Evolutionary conservation across 2,888 invertebrate species (phyloP), one percentile per base, ranked within the genome.

Genomic region (Synanthedon formicaeformis): DNA sequence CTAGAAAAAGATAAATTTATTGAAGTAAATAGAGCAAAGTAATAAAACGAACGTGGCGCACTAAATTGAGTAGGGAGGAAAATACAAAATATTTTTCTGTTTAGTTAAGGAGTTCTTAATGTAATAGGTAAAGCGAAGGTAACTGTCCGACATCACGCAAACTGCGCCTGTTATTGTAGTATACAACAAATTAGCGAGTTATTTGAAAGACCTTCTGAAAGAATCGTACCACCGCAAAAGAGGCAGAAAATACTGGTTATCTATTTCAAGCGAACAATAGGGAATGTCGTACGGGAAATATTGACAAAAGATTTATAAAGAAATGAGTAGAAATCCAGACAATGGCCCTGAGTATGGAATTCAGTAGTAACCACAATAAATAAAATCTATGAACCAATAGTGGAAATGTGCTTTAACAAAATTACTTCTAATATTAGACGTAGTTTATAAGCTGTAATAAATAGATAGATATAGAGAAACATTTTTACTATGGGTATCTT

Each of bases 241-340:
- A 65, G 60, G 18, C 40, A 10, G 10, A 63, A 59, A 63, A 57
- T 64, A 62, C 65, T 57, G 54, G 64, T 67, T 68, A 68, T 71
- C 70, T 69, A 65, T 70, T 67, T 59, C 54, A 54, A 52, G 51
- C 60, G 53, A 54, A 75, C 73, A 75, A 75, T 73, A 62, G 71
- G 51, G 60, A 57, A 62, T 62, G 63, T 59, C 61, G 62, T 63
- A 57, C 60, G 62, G 55, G 58, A 67, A 65, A 65, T 67, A 70
- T 67, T 66, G 67, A 72, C 72, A 75, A 75, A 69, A 70, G 75
- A 68, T 68, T 55, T 54, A 59, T 58, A 58, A 70, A 65, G 66
- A 66, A 71, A 71, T 67, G 66, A 66, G 61, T 61, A 63, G 61
- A 65, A 61, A 67, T 62, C 71, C 67, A 65, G 63, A 71, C 69